These are phyloP conservation scores for Boloria selene DNA, from an alignment of 2,888 invertebrate genomes.

Conservation along the genomic window DNA sequence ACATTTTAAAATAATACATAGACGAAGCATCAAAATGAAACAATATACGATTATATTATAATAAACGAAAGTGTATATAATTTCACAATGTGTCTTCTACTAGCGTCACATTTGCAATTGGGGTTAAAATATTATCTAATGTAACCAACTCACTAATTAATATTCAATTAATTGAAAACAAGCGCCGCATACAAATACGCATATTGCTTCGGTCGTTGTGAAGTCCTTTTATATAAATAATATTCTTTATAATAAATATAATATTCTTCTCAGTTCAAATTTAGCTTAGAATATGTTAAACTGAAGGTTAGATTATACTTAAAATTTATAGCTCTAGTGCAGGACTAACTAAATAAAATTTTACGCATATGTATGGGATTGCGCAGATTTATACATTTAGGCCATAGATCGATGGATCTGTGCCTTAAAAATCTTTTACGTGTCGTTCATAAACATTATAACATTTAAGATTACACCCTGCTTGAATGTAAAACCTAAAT, in stretches of 20 bases:
- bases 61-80: conserved; percentile 23
- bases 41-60: background rate
- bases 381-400: too few relatives aligned
- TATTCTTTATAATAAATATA: too few relatives aligned
- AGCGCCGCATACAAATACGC: conserved; percentile 31
- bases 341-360: too few relatives aligned
- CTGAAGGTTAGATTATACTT: too few relatives aligned
- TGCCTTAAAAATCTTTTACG: conserved; percentile 9
- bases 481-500: conserved; percentile 29
- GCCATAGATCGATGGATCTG: background rate
- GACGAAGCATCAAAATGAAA: too few relatives aligned
- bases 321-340: too few relatives aligned
- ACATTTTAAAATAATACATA: too few relatives aligned
- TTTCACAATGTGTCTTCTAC: conserved; percentile 27
- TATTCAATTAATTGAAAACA: conserved; percentile 37
- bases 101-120: conserved; percentile 33
- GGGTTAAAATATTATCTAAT: conserved; percentile 39
- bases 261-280: too few relatives aligned
- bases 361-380: too few relatives aligned
- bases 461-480: conserved; percentile 1
- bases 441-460: conserved; percentile 25
- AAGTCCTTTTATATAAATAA: background rate
- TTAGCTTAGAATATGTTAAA: too few relatives aligned
- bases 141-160: conserved; percentile 31
- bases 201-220: conserved; percentile 1